Evolutionary conservation across 2,888 invertebrate genomes (phyloP).

Genomic region (Rhingia campestris): DNA sequence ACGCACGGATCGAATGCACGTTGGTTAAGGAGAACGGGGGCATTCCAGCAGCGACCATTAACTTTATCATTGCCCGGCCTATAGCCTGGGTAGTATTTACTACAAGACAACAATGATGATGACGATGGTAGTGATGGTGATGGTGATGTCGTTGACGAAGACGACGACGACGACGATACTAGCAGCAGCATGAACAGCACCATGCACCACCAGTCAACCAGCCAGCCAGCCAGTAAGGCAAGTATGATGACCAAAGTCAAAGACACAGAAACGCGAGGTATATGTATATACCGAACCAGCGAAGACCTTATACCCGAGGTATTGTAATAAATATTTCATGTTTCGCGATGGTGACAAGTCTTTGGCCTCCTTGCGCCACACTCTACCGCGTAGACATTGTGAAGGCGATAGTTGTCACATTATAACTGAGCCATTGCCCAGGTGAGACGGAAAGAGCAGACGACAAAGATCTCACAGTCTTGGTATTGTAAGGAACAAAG

Average conservation of each 20-base stretch:
- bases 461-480: neutral
- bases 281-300: neutral
- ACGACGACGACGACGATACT: neutral
- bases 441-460: constrained; percentile 12
- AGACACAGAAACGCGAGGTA: constrained; percentile 34
- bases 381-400: constrained; percentile 28
- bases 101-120: constrained; percentile 44
- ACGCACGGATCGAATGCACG: constrained; percentile 19
- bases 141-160: constrained; percentile 50
- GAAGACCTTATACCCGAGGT: constrained; percentile 34
- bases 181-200: neutral
- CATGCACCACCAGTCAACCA: no score
- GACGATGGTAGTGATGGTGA: constrained; percentile 11
- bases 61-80: constrained; percentile 51
- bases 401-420: constrained; percentile 65
- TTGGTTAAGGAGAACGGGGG: constrained; percentile 48
- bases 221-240: constrained; percentile 19
- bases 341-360: constrained; percentile 62
- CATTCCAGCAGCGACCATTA: constrained; percentile 54
- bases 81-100: constrained; percentile 20
- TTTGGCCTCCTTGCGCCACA: constrained; percentile 58
- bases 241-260: constrained; percentile 56
- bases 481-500: constrained; percentile 37
- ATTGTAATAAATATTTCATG: constrained; percentile 67
- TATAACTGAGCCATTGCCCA: constrained; percentile 39